Evolutionary conservation across 2,888 invertebrate genomes (phyloP).

Genomic region (Parapristionchus giblindavisi): DNA sequence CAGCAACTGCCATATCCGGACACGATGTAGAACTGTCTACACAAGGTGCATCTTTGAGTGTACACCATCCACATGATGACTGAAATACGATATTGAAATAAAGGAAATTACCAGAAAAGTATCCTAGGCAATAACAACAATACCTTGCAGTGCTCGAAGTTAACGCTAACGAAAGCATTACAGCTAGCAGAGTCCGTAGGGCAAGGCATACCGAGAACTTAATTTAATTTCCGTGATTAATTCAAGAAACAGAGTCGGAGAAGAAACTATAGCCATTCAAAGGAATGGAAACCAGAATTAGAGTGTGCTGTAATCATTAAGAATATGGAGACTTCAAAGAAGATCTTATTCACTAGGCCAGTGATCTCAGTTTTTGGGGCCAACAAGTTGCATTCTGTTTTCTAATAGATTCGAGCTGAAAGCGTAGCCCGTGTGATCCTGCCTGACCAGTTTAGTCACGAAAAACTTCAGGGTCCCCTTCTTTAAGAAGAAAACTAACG

Average conservation of each 20-base stretch:
- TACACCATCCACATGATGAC: slow-evolving; percentile 29
- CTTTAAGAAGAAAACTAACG: too few species aligned
- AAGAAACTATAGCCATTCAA: neutral
- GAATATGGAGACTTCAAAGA: too few species aligned
- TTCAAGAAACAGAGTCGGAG: neutral
- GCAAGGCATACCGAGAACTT: neutral
- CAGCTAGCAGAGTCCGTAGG: neutral
- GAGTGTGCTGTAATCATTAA: too few species aligned
- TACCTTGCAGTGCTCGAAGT: slow-evolving; percentile 9
- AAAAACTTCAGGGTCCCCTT: too few species aligned
- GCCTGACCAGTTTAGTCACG: too few species aligned
- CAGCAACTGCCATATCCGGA: neutral
- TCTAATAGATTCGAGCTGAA: too few species aligned
- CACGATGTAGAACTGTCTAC: neutral
- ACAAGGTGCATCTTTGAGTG: neutral
- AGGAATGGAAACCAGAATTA: too few species aligned
- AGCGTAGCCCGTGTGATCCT: too few species aligned
- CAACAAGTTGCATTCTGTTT: too few species aligned
- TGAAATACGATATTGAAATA: neutral
- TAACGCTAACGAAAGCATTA: slow-evolving; percentile 7
- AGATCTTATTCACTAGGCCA: too few species aligned
- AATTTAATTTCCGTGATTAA: too few species aligned
- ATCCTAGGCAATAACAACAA: neutral
- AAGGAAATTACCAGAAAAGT: neutral
- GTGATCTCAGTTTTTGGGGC: too few species aligned